Percentiles rank a stretch among this genome's conserved stretches.
Conservation (phyloP, 2,888 invertebrate genomes). For the Melinopterus prodromus region DNA sequence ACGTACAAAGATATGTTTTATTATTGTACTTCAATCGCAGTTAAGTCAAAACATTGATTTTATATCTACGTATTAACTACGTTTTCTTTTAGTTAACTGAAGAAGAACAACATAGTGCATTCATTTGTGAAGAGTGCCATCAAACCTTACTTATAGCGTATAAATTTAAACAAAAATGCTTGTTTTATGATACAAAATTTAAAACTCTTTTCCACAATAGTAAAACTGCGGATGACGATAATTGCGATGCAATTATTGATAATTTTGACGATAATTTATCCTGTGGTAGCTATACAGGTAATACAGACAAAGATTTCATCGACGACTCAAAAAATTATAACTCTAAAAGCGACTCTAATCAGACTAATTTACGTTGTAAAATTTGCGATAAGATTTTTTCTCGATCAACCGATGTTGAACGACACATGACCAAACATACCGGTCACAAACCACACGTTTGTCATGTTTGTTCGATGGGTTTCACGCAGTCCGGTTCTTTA, state of each 20-base stretch:
- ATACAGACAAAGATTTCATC: conserved; percentile 5
- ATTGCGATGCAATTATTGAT: not conserved
- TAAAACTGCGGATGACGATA: conserved; percentile 17
- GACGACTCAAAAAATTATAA: conserved; percentile 19
- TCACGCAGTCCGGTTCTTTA: conserved; percentile 49
- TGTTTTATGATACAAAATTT: conserved; percentile 26
- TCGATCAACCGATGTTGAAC: conserved; percentile 49
- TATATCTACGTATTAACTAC: not conserved
- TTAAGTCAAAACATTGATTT: conserved; percentile 27
- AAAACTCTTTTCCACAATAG: conserved; percentile 11
- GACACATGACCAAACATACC: conserved; percentile 51
- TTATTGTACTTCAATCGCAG: conserved; percentile 47
- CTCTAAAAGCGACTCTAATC: conserved; percentile 28
- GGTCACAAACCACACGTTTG: conserved; percentile 49
- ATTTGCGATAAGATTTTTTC: conserved; percentile 46
- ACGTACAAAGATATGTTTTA: conserved; percentile 43
- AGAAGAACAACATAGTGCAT: conserved; percentile 46
- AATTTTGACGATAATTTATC: not conserved
- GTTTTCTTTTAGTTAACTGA: conserved; percentile 43
- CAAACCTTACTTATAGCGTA: conserved; percentile 47
- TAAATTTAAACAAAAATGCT: conserved; percentile 49
- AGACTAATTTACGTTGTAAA: conserved; percentile 44
- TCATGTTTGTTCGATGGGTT: conserved; percentile 45
- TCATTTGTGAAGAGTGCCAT: conserved; percentile 49
- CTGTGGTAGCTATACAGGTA: no score